A percentile compares a stretch with the other conserved stretches of the same genome.
These are phyloP conservation scores for Tachyglossus aculeatus DNA, from an alignment of 2,797 vertebrate species.

Conservation along the genomic window DNA sequence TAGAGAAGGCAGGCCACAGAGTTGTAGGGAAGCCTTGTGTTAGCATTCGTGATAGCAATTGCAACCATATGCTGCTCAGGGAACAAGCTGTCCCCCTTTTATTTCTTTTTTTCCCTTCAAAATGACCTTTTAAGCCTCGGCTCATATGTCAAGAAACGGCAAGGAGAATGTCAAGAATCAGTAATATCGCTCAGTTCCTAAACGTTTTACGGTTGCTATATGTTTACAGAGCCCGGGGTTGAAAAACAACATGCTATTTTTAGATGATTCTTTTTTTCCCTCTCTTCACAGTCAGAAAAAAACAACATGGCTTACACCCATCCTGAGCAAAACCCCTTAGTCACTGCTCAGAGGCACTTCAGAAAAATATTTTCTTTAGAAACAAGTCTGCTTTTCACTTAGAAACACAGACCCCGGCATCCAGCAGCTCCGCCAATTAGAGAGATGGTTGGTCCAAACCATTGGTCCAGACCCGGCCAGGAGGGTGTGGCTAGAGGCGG, in stretches of 20 bases:
- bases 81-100: slow-evolving; percentile 62
- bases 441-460: neutral
- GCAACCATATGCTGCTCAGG: slow-evolving; percentile 72
- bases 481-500: too few relatives aligned
- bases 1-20: slow-evolving; percentile 2
- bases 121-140: slow-evolving; percentile 68
- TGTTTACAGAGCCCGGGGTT: slow-evolving; percentile 63
- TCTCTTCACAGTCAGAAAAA: slow-evolving; percentile 52
- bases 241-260: slow-evolving; percentile 54
- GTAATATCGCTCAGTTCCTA: slow-evolving; percentile 55
- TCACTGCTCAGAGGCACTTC: slow-evolving; percentile 40
- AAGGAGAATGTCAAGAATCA: slow-evolving; percentile 75
- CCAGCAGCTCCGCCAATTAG: neutral
- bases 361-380: slow-evolving; percentile 38
- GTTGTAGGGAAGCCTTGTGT: slow-evolving; percentile 15
- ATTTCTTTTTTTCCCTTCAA: neutral
- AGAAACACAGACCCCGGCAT: slow-evolving; percentile 1
- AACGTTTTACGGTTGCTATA: slow-evolving; percentile 28
- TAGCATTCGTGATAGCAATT: slow-evolving; percentile 58
- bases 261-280: slow-evolving; percentile 47
- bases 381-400: slow-evolving; percentile 28
- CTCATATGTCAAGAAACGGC: slow-evolving; percentile 73
- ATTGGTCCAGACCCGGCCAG: too few relatives aligned
- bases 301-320: slow-evolving; percentile 46
- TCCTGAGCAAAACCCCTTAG: slow-evolving; percentile 40